Evolutionary conservation across 30 jellyfish, hydroid and myxozoan species (phyloP).

Genomic region (Turritopsis rubra): DNA sequence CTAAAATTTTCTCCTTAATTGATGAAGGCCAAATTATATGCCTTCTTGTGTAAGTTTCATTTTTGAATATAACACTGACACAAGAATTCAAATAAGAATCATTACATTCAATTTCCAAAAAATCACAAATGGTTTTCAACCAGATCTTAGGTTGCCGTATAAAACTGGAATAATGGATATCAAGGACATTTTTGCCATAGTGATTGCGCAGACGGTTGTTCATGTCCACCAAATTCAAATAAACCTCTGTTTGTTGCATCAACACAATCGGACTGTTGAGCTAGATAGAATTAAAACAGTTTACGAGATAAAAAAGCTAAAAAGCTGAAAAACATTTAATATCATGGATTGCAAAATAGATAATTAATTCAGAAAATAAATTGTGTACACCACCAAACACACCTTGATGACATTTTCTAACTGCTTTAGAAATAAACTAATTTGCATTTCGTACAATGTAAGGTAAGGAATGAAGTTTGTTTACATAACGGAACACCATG

Average conservation of each 20-base stretch:
- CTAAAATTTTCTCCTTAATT: conserved; percentile 14
- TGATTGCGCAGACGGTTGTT: conserved; percentile 25
- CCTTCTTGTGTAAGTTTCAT: conserved; percentile 49
- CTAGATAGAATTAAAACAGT: background rate
- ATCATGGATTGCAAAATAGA: too few relatives aligned
- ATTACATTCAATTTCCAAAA: conserved; percentile 33
- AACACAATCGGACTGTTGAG: conserved; percentile 13
- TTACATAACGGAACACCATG: background rate
- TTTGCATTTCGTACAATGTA: background rate
- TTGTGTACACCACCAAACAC: background rate
- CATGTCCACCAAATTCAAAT: conserved; percentile 32
- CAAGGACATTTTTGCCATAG: conserved; percentile 43
- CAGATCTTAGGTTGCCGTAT: conserved; percentile 31
- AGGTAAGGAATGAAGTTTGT: background rate
- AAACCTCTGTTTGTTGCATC: conserved; percentile 17
- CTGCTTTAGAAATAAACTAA: background rate
- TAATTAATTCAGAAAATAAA: background rate
- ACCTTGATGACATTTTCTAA: too few relatives aligned
- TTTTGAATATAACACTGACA: conserved; percentile 30
- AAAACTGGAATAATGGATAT: conserved; percentile 39
- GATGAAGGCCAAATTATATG: conserved; percentile 44
- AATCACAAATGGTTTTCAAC: conserved; percentile 38
- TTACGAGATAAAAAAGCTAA: background rate
- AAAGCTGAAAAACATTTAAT: background rate
- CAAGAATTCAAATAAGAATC: conserved; percentile 26